phyloP scores from a whole-genome alignment of 2,113 vertebrate genomes.

The Pterocles gutturalis region DNA sequence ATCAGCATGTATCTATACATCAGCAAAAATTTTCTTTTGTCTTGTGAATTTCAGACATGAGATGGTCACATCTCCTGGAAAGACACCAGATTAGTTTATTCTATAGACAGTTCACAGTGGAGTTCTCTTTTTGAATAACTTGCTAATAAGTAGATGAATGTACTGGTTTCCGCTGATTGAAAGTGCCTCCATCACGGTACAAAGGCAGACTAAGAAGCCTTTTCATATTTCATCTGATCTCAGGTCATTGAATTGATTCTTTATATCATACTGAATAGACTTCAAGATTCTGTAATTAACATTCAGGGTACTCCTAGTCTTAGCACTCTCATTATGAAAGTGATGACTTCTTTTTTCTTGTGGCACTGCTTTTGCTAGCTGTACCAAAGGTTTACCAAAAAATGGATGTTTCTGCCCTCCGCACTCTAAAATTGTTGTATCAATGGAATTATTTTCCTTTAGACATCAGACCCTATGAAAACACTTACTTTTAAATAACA shows the following conservation, averaged over 20 bases:
- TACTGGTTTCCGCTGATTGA: not conserved
- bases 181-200: conserved; percentile 6
- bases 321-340: not conserved
- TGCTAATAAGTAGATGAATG: conserved; percentile 36
- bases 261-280: conserved; percentile 20
- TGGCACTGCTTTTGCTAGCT: not conserved
- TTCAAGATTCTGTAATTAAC: conserved; percentile 51
- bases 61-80: not conserved
- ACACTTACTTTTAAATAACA: conserved; percentile 12
- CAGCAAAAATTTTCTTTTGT: not conserved
- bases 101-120: not conserved
- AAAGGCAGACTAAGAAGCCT: conserved; percentile 34
- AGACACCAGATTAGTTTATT: conserved; percentile 22
- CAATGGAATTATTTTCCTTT: conserved; percentile 15
- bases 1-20: not conserved
- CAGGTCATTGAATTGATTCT: conserved; percentile 37
- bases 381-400: conserved; percentile 7
- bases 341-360: not conserved
- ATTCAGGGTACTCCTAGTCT: not conserved
- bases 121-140: conserved; percentile 21
- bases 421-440: not conserved
- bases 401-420: not conserved
- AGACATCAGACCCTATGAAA: not conserved
- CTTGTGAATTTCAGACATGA: not conserved
- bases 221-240: conserved; percentile 52